Conservation (phyloP, 2,113 vertebrate species). For the Dromaius novaehollandiae region DNA sequence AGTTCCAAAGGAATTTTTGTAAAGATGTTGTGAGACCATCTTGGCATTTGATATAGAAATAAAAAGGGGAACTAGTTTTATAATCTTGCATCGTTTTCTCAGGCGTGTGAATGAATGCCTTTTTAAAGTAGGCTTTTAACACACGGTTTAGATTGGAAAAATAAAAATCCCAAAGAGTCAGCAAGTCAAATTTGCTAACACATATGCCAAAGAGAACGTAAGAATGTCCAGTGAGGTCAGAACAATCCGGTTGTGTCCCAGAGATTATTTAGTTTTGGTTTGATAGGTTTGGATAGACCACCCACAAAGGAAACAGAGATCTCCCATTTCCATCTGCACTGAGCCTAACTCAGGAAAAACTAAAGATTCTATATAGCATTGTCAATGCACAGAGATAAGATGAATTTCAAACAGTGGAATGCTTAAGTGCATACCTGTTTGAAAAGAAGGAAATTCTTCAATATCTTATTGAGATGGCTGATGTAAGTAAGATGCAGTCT, state of each 20-base stretch:
- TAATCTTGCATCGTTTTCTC: background rate
- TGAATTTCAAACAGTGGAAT: background rate
- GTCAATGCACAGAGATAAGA: background rate
- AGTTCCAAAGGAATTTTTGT: background rate
- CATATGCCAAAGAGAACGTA: background rate
- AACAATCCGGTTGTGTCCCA: background rate
- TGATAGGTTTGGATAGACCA: background rate
- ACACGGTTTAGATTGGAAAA: too few species aligned
- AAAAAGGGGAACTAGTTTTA: background rate
- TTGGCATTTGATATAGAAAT: background rate
- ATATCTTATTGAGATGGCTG: background rate
- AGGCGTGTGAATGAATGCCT: background rate
- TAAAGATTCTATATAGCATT: background rate
- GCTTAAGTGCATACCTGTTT: background rate
- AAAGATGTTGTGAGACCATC: background rate
- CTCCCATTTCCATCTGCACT: background rate
- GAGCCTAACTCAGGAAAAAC: background rate
- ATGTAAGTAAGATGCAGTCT: background rate
- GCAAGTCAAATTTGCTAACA: background rate
- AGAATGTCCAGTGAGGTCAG: background rate
- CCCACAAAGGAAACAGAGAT: background rate
- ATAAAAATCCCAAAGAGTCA: background rate
- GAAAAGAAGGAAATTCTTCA: background rate
- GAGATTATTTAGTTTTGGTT: background rate
- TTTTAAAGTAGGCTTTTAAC: background rate